Conservation (phyloP, 2,797 vertebrate species). For the Rhynchotus rufescens region DNA sequence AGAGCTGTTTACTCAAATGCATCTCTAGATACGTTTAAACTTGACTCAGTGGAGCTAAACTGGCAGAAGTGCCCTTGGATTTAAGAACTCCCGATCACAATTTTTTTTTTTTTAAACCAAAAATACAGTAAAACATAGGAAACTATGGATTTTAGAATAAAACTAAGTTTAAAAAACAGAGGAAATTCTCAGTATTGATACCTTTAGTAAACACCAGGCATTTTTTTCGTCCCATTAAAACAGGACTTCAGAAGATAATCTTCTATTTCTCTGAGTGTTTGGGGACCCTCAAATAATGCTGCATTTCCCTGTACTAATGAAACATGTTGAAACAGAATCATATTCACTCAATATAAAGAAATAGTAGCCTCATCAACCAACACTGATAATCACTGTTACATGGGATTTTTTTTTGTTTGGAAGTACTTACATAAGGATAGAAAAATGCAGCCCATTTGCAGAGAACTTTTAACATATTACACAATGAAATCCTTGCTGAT, state of each 20-base stretch:
- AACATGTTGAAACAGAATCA: neutral
- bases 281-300: neutral
- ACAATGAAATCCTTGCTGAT: neutral
- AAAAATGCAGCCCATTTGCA: neutral
- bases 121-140: conserved; percentile 58
- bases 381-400: neutral
- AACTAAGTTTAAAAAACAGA: neutral
- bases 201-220: neutral
- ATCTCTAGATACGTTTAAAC: conserved; percentile 22
- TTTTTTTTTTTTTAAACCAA: neutral
- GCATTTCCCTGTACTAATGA: neutral
- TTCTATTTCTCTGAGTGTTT: neutral
- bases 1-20: neutral
- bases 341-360: neutral
- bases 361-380: neutral
- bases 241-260: neutral
- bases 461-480: neutral
- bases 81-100: neutral
- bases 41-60: conserved; percentile 38
- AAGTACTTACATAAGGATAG: neutral
- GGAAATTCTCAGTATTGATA: neutral
- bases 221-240: neutral
- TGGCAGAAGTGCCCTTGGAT: conserved; percentile 42
- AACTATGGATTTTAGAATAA: neutral
- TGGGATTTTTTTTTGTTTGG: rapidly evolving